A percentile compares a stretch with the other conserved stretches of the same genome.
Evolutionary conservation across 2,888 invertebrate species (phyloP).

Genomic region (Podabrus alpinus): DNA sequence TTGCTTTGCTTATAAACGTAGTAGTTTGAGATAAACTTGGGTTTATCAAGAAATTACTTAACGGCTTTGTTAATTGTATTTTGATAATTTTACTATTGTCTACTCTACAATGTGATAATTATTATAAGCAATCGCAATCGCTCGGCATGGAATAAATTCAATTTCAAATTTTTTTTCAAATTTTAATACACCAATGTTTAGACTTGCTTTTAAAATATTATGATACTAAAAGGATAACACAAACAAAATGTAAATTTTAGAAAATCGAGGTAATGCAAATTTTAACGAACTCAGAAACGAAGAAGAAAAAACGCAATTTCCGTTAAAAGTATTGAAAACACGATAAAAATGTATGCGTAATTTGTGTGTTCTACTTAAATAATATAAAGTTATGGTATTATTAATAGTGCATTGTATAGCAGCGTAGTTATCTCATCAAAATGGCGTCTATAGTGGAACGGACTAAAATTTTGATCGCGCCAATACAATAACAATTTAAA

Average conservation of each 20-base stretch:
- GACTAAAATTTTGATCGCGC: conserved; percentile 24
- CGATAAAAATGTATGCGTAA: not conserved
- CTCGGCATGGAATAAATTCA: too few species aligned
- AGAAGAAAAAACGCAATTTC: not conserved
- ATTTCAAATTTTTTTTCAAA: not conserved
- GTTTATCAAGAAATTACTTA: conserved; percentile 7
- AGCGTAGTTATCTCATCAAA: conserved; percentile 30
- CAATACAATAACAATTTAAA: conserved; percentile 5
- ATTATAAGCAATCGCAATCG: too few species aligned
- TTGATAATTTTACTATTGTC: conserved; percentile 3
- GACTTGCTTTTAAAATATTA: not conserved
- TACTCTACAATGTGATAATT: not conserved
- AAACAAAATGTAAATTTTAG: not conserved
- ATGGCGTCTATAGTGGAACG: conserved; percentile 32
- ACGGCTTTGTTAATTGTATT: conserved; percentile 8
- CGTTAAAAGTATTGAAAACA: not conserved
- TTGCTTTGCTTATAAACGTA: not conserved
- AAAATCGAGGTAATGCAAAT: not conserved
- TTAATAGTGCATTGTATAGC: not conserved
- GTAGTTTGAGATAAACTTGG: conserved; percentile 4
- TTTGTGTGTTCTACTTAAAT: conserved; percentile 4
- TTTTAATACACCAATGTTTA: not conserved
- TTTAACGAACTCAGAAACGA: not conserved
- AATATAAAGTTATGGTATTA: conserved; percentile 15
- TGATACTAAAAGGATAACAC: not conserved